Evolutionary conservation across 2,797 vertebrate species (phyloP).

Genomic region (Microhierax caerulescens): DNA sequence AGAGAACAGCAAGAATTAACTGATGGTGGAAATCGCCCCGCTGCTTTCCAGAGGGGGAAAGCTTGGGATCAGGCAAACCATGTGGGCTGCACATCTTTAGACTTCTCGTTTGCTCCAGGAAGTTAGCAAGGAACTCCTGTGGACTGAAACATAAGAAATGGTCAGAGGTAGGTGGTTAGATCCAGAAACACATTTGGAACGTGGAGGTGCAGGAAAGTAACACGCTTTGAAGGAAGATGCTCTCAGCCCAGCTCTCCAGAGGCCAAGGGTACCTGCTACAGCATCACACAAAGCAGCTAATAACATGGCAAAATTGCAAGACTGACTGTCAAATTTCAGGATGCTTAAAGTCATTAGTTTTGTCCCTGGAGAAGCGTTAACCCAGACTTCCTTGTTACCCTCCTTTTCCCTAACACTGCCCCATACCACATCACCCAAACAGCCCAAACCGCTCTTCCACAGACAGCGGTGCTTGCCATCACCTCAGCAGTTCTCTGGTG

Average conservation of each 20-base stretch:
- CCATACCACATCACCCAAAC: not conserved
- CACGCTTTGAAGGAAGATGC: not conserved
- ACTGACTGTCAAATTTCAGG: not conserved
- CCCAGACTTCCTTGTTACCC: not conserved
- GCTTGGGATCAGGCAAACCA: not conserved
- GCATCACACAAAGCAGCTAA: not conserved
- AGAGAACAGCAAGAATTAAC: not conserved
- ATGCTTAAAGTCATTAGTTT: rapidly evolving
- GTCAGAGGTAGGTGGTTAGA: not conserved
- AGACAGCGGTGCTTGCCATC: not conserved
- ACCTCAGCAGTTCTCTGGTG: not conserved
- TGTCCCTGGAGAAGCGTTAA: not conserved
- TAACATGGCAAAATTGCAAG: not conserved
- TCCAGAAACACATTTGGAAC: rapidly evolving
- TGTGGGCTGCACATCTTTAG: rapidly evolving
- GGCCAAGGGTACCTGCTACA: not conserved
- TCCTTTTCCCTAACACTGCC: not conserved
- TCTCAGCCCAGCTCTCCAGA: not conserved
- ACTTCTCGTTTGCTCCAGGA: not conserved
- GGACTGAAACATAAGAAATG: rapidly evolving
- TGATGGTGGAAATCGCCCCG: not conserved
- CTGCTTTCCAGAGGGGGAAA: not conserved
- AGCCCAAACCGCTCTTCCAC: not conserved
- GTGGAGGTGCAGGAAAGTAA: not conserved
- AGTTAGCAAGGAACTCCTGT: not conserved